Conservation (phyloP, 2,888 invertebrate genomes). For the Epicampocera succincta region DNA sequence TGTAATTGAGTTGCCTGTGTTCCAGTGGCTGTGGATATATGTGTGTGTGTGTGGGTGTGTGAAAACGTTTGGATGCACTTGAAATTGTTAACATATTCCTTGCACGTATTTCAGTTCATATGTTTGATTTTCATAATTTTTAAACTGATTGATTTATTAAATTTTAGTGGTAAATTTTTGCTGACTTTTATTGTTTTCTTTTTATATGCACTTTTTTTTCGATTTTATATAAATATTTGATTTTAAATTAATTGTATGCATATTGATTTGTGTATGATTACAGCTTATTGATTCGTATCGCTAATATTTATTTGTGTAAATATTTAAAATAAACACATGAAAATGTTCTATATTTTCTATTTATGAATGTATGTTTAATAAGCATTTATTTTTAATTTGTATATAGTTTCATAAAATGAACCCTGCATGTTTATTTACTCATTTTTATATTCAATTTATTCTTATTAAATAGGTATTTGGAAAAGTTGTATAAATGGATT, state of each 20-base stretch:
- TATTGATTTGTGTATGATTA: not conserved
- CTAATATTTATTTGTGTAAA: slow-evolving; percentile 26
- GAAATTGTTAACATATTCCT: too few relatives aligned
- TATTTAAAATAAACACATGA: not conserved
- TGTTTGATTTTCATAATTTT: not conserved
- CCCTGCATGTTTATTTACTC: slow-evolving; percentile 63
- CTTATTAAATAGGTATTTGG: not conserved
- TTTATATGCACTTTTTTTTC: not conserved
- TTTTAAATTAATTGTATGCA: not conserved
- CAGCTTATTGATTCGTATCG: not conserved
- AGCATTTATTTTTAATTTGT: slow-evolving; percentile 15
- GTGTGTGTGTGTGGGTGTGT: too few relatives aligned
- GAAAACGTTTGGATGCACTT: too few relatives aligned
- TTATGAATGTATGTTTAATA: slow-evolving; percentile 1
- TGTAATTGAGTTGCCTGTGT: too few relatives aligned
- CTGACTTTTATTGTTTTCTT: not conserved
- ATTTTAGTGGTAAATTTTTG: slow-evolving; percentile 64
- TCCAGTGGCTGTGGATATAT: too few relatives aligned
- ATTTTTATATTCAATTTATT: slow-evolving; percentile 8
- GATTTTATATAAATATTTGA: not conserved
- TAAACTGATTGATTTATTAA: slow-evolving; percentile 54
- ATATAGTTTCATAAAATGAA: slow-evolving; percentile 52
- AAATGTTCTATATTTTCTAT: not conserved
- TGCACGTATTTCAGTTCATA: too few relatives aligned
- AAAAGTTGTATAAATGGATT: not conserved